Conservation (phyloP, 2,888 invertebrate genomes). For the Brenthis ino region DNA sequence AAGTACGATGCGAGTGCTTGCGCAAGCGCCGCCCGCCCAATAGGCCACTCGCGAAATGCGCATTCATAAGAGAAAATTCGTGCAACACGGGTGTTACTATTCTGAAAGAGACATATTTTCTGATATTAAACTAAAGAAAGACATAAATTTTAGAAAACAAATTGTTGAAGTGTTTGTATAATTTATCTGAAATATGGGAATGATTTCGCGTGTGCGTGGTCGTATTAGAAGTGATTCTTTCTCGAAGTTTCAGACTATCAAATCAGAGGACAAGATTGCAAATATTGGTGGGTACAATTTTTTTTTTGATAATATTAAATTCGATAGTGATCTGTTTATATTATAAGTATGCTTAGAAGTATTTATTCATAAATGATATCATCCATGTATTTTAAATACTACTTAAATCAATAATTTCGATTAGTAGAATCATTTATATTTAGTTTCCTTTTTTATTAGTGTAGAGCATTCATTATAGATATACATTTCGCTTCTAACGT, state of each 20-base stretch:
- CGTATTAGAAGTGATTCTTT: constrained; percentile 84
- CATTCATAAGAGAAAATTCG: constrained; percentile 68
- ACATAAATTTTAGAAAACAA: background rate
- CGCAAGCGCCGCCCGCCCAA: constrained; percentile 52
- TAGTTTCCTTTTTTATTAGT: background rate
- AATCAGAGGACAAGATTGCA: constrained; percentile 86
- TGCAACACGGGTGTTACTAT: constrained; percentile 47
- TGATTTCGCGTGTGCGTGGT: constrained; percentile 87
- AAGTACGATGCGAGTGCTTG: constrained; percentile 38
- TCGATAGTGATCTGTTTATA: background rate
- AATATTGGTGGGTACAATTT: constrained; percentile 82
- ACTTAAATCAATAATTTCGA: too few species aligned
- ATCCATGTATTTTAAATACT: too few species aligned
- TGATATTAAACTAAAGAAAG: background rate
- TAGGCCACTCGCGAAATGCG: constrained; percentile 65
- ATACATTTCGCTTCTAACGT: too few species aligned
- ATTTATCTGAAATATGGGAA: constrained; percentile 80
- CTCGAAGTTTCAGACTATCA: constrained; percentile 83
- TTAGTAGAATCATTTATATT: background rate
- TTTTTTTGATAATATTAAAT: background rate
- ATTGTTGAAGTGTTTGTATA: constrained; percentile 16
- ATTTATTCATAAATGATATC: too few species aligned
- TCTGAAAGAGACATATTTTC: constrained; percentile 7
- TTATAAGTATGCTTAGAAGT: background rate
- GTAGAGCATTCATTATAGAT: too few species aligned